These are phyloP conservation scores for Tapirus terrestris DNA, from an alignment of 2,113 vertebrate genomes.

Conservation along the genomic window DNA sequence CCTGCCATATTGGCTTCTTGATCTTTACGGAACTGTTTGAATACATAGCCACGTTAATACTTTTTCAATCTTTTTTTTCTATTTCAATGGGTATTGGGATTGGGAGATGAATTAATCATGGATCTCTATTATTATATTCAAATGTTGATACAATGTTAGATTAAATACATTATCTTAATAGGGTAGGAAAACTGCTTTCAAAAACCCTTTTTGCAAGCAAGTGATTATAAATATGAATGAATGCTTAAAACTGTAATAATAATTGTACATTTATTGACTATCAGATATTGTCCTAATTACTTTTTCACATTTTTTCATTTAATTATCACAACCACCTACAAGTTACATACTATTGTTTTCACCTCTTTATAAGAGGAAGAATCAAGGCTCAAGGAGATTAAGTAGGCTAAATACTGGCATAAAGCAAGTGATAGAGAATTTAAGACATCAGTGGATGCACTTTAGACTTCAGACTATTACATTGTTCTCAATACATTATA, in stretches of 20 bases:
- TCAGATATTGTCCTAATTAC: neutral
- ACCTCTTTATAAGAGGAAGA: neutral
- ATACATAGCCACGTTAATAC: neutral
- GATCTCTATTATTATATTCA: neutral
- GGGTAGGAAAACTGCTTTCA: neutral
- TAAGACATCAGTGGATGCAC: neutral
- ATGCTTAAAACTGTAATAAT: neutral
- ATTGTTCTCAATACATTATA: neutral
- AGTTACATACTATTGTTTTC: neutral
- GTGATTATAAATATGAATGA: neutral
- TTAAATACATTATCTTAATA: neutral
- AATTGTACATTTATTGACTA: neutral
- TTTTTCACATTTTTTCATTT: neutral
- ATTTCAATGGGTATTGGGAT: neutral
- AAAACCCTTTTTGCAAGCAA: neutral
- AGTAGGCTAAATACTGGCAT: neutral
- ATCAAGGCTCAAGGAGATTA: neutral
- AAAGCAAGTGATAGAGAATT: neutral
- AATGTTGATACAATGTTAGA: neutral
- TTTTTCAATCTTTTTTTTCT: neutral
- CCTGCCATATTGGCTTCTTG: neutral
- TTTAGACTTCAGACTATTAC: neutral
- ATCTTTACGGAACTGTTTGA: neutral
- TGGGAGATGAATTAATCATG: neutral
- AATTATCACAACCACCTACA: neutral